Evolutionary conservation across 2,797 vertebrate species (phyloP).

Genomic region (Eutrigla gurnardus): DNA sequence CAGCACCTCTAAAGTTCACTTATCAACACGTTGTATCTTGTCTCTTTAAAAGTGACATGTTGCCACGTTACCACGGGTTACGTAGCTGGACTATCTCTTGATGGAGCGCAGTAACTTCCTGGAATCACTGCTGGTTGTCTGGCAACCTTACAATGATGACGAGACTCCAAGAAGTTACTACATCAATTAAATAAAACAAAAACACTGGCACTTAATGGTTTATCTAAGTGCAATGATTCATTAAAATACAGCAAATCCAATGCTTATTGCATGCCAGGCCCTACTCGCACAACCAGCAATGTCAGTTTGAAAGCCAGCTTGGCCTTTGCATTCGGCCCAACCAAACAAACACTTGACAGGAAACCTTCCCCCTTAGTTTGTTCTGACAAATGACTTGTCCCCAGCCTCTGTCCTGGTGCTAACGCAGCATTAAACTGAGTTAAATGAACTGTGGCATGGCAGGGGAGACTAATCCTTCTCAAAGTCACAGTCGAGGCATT

Average conservation of each 20-base stretch:
- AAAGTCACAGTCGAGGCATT: conserved; percentile 58
- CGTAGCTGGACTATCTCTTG: neutral
- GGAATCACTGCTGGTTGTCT: neutral
- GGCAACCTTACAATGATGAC: neutral
- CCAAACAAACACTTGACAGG: conserved; percentile 35
- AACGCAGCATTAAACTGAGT: conserved; percentile 56
- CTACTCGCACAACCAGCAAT: neutral
- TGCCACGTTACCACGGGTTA: no score
- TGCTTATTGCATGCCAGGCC: neutral
- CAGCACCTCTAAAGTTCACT: no score
- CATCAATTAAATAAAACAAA: neutral
- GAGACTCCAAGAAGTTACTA: neutral
- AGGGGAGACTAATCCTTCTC: conserved; percentile 54
- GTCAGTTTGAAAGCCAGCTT: conserved; percentile 25
- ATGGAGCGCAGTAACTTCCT: neutral
- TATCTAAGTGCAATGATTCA: neutral
- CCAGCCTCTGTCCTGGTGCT: conserved; percentile 36
- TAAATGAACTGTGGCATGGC: conserved; percentile 55
- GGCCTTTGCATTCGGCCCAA: conserved; percentile 3
- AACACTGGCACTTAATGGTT: neutral
- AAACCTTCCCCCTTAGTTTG: conserved; percentile 32
- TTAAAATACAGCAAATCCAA: neutral
- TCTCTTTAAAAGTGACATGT: no score
- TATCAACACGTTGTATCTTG: no score
- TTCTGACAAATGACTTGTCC: conserved; percentile 47